Percentiles rank a stretch among this genome's conserved stretches.
These are phyloP conservation scores for Steinernema hermaphroditum DNA, from an alignment of 2,888 invertebrate genomes.

Conservation along the genomic window DNA sequence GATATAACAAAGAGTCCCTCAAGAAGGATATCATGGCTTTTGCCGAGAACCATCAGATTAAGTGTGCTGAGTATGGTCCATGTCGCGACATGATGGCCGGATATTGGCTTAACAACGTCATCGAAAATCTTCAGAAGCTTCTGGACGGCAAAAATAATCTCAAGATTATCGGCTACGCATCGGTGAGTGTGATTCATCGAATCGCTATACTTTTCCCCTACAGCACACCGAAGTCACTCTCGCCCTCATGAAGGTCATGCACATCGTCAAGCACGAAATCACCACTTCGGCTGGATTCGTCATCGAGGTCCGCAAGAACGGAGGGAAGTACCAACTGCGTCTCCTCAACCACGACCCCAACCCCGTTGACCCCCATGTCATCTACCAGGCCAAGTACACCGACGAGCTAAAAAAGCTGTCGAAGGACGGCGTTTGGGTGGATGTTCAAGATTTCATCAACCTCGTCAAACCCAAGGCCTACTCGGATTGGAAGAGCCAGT, in stretches of 20 bases:
- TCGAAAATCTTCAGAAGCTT: slow-evolving; percentile 41
- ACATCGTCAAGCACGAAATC: slow-evolving; percentile 45
- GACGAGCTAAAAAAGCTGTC: slow-evolving; percentile 36
- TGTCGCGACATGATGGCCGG: slow-evolving; percentile 56
- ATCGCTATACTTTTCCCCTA: background rate
- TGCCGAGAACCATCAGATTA: slow-evolving; percentile 50
- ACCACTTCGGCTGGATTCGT: slow-evolving; percentile 55
- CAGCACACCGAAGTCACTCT: slow-evolving; percentile 55
- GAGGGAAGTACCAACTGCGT: slow-evolving; percentile 33
- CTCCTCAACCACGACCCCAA: slow-evolving; percentile 55
- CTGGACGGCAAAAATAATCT: slow-evolving; percentile 39
- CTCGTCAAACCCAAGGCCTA: background rate
- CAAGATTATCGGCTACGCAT: slow-evolving; percentile 49
- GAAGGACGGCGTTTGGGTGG: slow-evolving; percentile 34
- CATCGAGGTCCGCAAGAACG: slow-evolving; percentile 42
- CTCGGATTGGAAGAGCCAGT: slow-evolving; percentile 11
- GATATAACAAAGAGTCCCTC: slow-evolving; percentile 42
- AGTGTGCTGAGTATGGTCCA: slow-evolving; percentile 48
- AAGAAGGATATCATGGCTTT: slow-evolving; percentile 42
- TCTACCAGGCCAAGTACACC: slow-evolving; percentile 43
- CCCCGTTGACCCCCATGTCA: slow-evolving; percentile 52
- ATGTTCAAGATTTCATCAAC: background rate
- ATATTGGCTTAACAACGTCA: slow-evolving; percentile 47
- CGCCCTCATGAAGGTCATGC: slow-evolving; percentile 50
- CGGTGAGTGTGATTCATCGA: slow-evolving; percentile 35